Conservation (phyloP, 2,113 vertebrate genomes). For the Chitala chitala region DNA sequence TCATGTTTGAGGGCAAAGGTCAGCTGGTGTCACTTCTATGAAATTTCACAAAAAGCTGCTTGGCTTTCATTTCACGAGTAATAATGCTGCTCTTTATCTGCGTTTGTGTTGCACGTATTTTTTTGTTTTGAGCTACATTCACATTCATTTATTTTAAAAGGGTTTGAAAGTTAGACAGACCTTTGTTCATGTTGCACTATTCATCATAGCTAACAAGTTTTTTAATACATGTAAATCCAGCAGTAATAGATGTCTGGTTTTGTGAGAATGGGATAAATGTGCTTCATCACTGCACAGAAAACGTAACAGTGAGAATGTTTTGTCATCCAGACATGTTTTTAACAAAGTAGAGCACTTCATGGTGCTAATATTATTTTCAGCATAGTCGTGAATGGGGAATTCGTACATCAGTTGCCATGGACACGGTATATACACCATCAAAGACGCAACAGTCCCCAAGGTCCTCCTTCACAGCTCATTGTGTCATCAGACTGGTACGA, state of each 20-base stretch:
- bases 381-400: constrained; percentile 22
- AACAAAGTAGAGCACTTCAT: constrained; percentile 17
- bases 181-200: not conserved
- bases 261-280: not conserved
- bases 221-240: not conserved
- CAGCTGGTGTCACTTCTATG: no score
- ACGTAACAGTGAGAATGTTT: no score
- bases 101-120: no score
- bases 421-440: constrained; percentile 21
- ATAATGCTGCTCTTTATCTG: no score
- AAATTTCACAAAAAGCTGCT: no score
- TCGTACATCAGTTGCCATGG: constrained; percentile 24
- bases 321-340: constrained; percentile 13
- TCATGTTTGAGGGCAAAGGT: no score
- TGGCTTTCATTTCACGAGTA: no score
- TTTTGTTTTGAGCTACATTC: no score
- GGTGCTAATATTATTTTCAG: not conserved
- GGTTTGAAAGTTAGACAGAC: no score
- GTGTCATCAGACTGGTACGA: constrained; percentile 10
- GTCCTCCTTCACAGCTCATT: constrained; percentile 17
- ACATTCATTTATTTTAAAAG: no score
- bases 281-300: no score
- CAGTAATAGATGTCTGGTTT: no score
- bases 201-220: not conserved
- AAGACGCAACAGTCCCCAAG: constrained; percentile 11